Percentiles rank a stretch among this genome's conserved stretches.
Conservation (phyloP, 2,888 invertebrate species). For the Himalopsyche japonica region DNA sequence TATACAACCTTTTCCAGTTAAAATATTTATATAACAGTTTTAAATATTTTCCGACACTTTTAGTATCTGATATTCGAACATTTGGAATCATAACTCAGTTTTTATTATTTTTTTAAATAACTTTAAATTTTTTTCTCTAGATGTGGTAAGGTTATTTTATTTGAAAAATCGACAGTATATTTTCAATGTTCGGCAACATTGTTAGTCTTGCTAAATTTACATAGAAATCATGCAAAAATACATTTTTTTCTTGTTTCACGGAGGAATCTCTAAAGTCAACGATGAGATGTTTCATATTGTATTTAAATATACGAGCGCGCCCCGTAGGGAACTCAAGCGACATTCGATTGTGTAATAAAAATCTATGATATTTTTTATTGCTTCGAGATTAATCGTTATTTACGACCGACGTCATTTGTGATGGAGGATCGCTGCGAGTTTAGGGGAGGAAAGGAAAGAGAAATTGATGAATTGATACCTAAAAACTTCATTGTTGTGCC, state of each 20-base stretch:
- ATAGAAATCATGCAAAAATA: too few species aligned
- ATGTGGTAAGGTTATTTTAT: too few species aligned
- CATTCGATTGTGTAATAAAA: constrained; percentile 29
- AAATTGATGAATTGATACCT: constrained; percentile 35
- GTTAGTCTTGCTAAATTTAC: too few species aligned
- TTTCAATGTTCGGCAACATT: too few species aligned
- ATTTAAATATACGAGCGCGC: constrained; percentile 3
- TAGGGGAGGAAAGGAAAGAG: constrained; percentile 7
- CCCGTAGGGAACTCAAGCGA: constrained; percentile 2
- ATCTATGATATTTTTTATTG: constrained; percentile 38
- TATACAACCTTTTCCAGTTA: too few species aligned
- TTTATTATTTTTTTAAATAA: too few species aligned
- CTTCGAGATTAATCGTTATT: constrained; percentile 38
- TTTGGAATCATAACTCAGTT: too few species aligned
- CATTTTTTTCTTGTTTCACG: not conserved
- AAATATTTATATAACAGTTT: too few species aligned
- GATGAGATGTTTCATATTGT: not conserved
- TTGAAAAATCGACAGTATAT: too few species aligned
- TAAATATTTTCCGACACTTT: too few species aligned
- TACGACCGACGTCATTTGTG: constrained; percentile 21
- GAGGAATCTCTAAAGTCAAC: not conserved
- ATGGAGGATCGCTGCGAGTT: not conserved
- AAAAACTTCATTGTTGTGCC: not conserved
- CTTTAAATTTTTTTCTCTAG: too few species aligned
- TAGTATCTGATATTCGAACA: too few species aligned